These are phyloP conservation scores for Gymnocheta viridis DNA, from an alignment of 2,888 invertebrate genomes.

Conservation along the genomic window DNA sequence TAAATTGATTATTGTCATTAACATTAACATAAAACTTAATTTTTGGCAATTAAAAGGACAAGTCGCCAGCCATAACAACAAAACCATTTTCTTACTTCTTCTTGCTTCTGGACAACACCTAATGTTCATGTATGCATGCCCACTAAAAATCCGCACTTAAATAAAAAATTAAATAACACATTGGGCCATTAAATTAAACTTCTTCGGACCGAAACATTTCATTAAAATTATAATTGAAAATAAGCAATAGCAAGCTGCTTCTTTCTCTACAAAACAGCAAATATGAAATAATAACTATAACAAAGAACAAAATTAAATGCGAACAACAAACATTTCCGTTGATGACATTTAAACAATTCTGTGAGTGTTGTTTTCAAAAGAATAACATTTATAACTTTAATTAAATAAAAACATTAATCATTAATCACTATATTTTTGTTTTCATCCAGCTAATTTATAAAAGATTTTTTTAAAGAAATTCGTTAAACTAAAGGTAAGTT, in stretches of 20 bases:
- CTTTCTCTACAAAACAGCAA: not conserved
- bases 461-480: not conserved
- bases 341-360: not conserved
- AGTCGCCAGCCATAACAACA: not conserved
- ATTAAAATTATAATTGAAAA: conserved; percentile 20
- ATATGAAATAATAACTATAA: not conserved
- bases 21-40: conserved; percentile 34
- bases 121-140: not conserved
- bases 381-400: not conserved
- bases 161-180: not conserved
- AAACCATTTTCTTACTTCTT: not conserved
- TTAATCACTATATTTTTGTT: not conserved
- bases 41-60: conserved; percentile 13
- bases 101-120: conserved; percentile 21
- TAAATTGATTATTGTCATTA: conserved; percentile 38
- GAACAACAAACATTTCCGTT: not conserved
- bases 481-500: not conserved
- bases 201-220: not conserved
- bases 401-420: not conserved
- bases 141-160: not conserved
- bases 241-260: not conserved
- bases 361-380: not conserved
- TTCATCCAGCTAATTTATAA: not conserved
- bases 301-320: not conserved
- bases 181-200: conserved; percentile 10